These are phyloP conservation scores for Rhopalosiphum maidis DNA, from an alignment of 1,140 invertebrate species.

Conservation along the genomic window DNA sequence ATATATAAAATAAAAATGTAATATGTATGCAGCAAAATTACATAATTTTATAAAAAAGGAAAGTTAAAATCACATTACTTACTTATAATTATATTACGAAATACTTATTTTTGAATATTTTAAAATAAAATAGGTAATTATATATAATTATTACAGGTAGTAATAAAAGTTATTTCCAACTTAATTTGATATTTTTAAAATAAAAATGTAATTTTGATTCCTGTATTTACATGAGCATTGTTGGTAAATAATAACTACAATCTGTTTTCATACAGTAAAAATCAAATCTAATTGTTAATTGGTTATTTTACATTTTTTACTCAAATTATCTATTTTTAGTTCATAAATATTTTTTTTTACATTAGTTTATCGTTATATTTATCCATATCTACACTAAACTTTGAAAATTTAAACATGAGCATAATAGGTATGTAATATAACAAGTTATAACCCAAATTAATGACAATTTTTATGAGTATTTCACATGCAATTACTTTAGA, in stretches of 20 bases:
- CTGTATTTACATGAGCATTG: not conserved
- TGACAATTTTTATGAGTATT: not conserved
- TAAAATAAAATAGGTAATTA: not conserved
- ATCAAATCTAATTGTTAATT: not conserved
- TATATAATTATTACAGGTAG: not conserved
- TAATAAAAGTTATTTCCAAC: not conserved
- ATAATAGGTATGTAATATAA: too few species aligned
- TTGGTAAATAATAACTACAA: not conserved
- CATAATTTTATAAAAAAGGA: not conserved
- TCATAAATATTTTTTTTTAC: not conserved
- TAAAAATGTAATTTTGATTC: not conserved
- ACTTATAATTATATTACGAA: not conserved
- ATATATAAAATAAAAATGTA: not conserved
- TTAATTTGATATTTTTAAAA: not conserved
- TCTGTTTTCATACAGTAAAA: not conserved
- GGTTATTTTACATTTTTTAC: not conserved
- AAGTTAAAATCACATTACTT: not conserved
- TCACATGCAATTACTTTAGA: constrained; percentile 7
- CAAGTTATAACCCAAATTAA: not conserved
- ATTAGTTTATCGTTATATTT: not conserved
- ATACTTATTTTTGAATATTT: not conserved
- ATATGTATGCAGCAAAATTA: not conserved
- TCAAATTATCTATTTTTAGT: not conserved
- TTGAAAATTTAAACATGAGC: not conserved
- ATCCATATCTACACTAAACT: not conserved